phyloP scores from a whole-genome alignment of 2,888 invertebrate species.

The Drosophila vallismaia region DNA sequence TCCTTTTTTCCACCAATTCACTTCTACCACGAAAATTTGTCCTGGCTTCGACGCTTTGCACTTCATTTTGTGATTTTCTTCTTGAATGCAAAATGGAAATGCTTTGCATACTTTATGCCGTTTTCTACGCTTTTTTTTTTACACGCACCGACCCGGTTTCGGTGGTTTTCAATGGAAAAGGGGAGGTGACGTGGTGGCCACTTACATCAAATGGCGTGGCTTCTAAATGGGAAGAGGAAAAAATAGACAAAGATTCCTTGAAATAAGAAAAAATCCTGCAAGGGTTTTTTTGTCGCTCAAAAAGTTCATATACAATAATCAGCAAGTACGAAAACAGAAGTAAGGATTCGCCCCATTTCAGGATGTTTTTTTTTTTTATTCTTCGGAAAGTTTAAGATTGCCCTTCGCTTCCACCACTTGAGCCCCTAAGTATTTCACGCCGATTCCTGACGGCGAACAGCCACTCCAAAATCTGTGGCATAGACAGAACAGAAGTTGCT shows the following conservation, averaged over 20 bases:
- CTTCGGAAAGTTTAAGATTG: slow-evolving; percentile 33
- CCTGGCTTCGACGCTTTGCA: slow-evolving; percentile 65
- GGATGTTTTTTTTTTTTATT: slow-evolving; percentile 22
- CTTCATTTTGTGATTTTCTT: slow-evolving; percentile 79
- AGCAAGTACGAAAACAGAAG: slow-evolving; percentile 43
- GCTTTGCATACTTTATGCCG: slow-evolving; percentile 82
- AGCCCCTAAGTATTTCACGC: slow-evolving; percentile 78
- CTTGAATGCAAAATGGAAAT: slow-evolving; percentile 82
- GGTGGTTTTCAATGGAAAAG: slow-evolving; percentile 26
- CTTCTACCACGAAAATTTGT: slow-evolving; percentile 63
- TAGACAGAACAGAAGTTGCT: slow-evolving; percentile 23
- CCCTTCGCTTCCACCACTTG: slow-evolving; percentile 65
- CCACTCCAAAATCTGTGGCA: slow-evolving; percentile 51
- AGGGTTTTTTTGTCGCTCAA: slow-evolving; percentile 13
- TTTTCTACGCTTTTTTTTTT: slow-evolving; percentile 73
- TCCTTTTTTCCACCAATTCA: slow-evolving; percentile 23
- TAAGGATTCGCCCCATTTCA: slow-evolving; percentile 30
- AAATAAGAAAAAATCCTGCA: slow-evolving; percentile 12
- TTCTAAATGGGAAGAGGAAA: slow-evolving; percentile 54
- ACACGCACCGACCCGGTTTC: slow-evolving; percentile 47
- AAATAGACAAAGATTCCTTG: slow-evolving; percentile 25
- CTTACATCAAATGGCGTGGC: slow-evolving; percentile 82
- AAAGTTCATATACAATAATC: slow-evolving; percentile 54
- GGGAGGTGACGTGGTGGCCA: slow-evolving; percentile 57
- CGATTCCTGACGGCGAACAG: slow-evolving; percentile 59